A percentile compares a stretch with the other conserved stretches of the same genome.
Evolutionary conservation across 2,113 vertebrate species (phyloP).

Genomic region (Amia ocellicauda): DNA sequence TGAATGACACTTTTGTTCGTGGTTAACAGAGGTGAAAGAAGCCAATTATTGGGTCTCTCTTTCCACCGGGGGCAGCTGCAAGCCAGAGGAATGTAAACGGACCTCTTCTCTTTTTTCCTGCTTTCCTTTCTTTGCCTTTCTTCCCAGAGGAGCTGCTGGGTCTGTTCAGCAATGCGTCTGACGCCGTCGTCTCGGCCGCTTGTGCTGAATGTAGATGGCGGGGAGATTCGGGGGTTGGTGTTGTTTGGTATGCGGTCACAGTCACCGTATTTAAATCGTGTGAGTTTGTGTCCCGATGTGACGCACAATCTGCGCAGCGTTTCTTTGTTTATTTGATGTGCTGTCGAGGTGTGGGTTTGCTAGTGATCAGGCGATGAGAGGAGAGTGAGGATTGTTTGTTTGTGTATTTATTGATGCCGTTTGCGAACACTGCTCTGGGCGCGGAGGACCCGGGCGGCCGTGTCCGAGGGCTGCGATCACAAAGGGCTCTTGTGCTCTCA

Average conservation of each 20-base stretch:
- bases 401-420: no score
- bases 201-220: background rate
- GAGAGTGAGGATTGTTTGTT: no score
- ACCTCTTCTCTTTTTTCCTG: constrained; percentile 30
- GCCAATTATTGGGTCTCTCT: constrained; percentile 79
- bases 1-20: constrained; percentile 96
- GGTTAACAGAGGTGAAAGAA: constrained; percentile 95
- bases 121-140: constrained; percentile 1
- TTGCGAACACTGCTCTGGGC: no score
- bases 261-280: no score
- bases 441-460: no score
- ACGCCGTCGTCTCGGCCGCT: background rate
- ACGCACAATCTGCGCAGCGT: no score
- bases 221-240: background rate
- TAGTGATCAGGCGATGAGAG: no score
- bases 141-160: constrained; percentile 22
- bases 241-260: constrained; percentile 1
- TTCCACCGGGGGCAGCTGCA: constrained; percentile 70
- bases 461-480: no score
- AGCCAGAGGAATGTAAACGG: constrained; percentile 49
- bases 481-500: constrained; percentile 20
- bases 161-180: constrained; percentile 18
- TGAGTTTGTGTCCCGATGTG: no score
- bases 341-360: no score
- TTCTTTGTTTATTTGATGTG: no score